phyloP scores from a whole-genome alignment of 2,888 invertebrate genomes.

The Himalopsyche kuldschensis region DNA sequence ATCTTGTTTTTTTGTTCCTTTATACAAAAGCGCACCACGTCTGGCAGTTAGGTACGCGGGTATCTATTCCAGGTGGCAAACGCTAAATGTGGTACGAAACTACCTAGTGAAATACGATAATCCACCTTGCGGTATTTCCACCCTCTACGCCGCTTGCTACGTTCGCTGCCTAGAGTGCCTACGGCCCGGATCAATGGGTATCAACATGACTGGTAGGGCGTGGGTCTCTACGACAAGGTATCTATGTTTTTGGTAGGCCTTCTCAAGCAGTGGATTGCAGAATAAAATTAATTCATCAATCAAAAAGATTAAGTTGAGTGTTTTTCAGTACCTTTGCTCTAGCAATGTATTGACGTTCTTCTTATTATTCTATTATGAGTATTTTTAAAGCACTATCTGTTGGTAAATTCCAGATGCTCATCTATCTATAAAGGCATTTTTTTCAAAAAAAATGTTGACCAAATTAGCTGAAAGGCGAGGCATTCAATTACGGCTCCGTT shows the following conservation, averaged over 20 bases:
- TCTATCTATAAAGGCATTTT: too few species aligned
- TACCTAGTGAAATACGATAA: background rate
- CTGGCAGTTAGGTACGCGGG: background rate
- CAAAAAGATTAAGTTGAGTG: too few species aligned
- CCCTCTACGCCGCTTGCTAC: background rate
- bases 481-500: too few species aligned
- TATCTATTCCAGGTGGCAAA: background rate
- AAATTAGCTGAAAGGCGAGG: too few species aligned
- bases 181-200: background rate
- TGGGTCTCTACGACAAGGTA: background rate
- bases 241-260: background rate
- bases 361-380: too few species aligned
- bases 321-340: too few species aligned
- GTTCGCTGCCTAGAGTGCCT: background rate
- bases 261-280: background rate
- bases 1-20: background rate
- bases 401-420: too few species aligned
- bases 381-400: too few species aligned
- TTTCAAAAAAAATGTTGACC: too few species aligned
- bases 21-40: background rate
- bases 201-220: background rate
- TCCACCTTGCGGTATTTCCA: background rate
- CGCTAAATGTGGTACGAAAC: background rate
- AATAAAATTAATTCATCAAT: too few species aligned
- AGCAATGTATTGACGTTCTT: too few species aligned